These are phyloP conservation scores for Epicampocera succincta DNA, from an alignment of 2,888 invertebrate genomes.

Conservation along the genomic window DNA sequence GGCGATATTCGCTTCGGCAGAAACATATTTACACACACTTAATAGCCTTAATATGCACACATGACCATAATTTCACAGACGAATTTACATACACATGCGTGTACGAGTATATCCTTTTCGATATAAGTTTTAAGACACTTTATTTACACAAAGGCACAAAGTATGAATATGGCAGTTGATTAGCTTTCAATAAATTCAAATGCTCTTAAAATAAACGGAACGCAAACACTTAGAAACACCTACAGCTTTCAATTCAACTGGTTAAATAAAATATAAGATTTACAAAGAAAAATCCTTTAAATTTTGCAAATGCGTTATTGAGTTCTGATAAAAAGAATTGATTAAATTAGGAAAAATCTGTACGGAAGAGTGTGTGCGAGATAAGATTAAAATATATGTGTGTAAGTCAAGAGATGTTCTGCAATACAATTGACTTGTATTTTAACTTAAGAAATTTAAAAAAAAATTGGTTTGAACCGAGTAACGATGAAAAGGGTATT, in stretches of 20 bases:
- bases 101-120: conserved; percentile 25
- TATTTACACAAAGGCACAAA: conserved; percentile 22
- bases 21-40: background rate
- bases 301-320: conserved; percentile 18
- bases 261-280: background rate
- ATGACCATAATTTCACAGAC: background rate
- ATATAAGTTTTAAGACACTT: conserved; percentile 30
- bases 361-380: too few relatives aligned
- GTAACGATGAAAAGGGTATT: background rate
- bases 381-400: too few relatives aligned
- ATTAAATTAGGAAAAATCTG: too few relatives aligned
- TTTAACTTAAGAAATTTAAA: background rate
- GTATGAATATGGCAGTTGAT: conserved; percentile 68
- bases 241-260: background rate
- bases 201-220: conserved; percentile 17
- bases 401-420: too few relatives aligned
- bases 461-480: background rate
- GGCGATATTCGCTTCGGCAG: too few relatives aligned
- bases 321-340: background rate
- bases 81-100: background rate
- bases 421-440: too few relatives aligned
- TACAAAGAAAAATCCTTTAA: background rate
- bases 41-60: background rate
- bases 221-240: conserved; percentile 20
- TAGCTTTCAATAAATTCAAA: conserved; percentile 65